Percentiles rank a stretch among this genome's conserved stretches.
Evolutionary conservation across 1,140 invertebrate species (phyloP).

Genomic region (Lepidurus arcticus): DNA sequence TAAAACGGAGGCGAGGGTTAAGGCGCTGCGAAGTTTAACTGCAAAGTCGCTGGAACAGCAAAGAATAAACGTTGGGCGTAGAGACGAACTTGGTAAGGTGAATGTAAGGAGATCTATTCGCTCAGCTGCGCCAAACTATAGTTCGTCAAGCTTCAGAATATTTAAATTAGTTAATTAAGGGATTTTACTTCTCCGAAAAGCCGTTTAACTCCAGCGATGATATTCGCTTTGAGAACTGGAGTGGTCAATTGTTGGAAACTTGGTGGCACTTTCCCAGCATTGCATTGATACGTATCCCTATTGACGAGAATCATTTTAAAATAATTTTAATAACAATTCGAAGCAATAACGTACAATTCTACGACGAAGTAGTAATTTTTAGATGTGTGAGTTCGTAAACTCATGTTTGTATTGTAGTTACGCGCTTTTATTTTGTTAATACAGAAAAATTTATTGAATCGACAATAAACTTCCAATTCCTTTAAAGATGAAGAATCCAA

Average conservation of each 20-base stretch:
- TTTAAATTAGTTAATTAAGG: background rate
- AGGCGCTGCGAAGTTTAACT: background rate
- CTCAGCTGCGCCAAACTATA: background rate
- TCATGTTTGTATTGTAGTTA: background rate
- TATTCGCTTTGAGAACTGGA: background rate
- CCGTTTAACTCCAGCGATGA: background rate
- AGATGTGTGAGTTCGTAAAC: background rate
- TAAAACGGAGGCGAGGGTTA: background rate
- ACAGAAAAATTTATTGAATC: too few species aligned
- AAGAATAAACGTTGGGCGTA: background rate
- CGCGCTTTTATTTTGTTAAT: background rate
- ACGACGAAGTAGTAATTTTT: background rate
- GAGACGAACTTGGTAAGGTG: background rate
- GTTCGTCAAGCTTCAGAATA: background rate
- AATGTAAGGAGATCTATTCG: background rate
- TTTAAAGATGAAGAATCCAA: too few species aligned
- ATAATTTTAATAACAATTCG: background rate
- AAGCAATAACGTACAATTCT: background rate
- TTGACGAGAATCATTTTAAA: background rate
- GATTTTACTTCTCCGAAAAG: background rate
- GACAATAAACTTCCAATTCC: too few species aligned
- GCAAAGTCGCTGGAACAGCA: conserved; percentile 9
- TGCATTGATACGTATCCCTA: background rate
- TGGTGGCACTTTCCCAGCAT: background rate
- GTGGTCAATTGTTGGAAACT: background rate